Evolutionary conservation across 2,888 invertebrate genomes (phyloP).

Genomic region (Aproaerema taeniolella): DNA sequence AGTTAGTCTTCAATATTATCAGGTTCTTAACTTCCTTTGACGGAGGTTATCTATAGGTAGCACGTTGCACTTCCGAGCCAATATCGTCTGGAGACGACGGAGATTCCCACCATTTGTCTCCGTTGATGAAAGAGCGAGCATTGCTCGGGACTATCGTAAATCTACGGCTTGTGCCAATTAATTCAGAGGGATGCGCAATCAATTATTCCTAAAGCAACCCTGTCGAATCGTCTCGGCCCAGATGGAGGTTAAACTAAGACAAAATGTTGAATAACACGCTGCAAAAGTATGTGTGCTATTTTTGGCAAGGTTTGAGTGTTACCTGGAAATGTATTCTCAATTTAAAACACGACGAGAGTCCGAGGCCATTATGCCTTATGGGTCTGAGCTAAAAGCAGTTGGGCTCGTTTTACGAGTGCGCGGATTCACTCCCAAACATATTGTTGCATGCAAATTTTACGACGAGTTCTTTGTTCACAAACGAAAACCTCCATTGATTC

Average conservation of each 20-base stretch:
- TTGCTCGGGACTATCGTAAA: conserved; percentile 21
- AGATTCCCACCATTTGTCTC: conserved; percentile 18
- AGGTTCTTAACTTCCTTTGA: too few species aligned
- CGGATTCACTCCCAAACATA: conserved; percentile 42
- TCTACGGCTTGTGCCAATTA: conserved; percentile 25
- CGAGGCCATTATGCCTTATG: conserved; percentile 37
- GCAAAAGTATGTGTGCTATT: conserved; percentile 7
- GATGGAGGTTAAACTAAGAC: conserved; percentile 10
- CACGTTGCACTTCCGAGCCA: too few species aligned
- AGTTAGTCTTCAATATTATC: too few species aligned
- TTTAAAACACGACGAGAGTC: conserved; percentile 16
- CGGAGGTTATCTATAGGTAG: too few species aligned
- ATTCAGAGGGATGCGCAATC: conserved; percentile 24
- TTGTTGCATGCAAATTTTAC: conserved; percentile 58
- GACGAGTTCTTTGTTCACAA: conserved; percentile 23
- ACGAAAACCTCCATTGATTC: conserved; percentile 3
- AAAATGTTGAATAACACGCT: conserved; percentile 2
- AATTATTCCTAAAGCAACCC: conserved; percentile 25
- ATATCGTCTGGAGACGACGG: too few species aligned
- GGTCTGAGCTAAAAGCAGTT: conserved; percentile 40
- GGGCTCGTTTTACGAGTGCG: conserved; percentile 41
- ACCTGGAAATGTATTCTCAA: conserved; percentile 29
- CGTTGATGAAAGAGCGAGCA: conserved; percentile 20
- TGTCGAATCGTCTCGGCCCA: conserved; percentile 11
- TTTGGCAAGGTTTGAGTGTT: conserved; percentile 13